These are phyloP conservation scores for Hydropotes inermis DNA, from an alignment of 2,113 vertebrate genomes.

Conservation along the genomic window DNA sequence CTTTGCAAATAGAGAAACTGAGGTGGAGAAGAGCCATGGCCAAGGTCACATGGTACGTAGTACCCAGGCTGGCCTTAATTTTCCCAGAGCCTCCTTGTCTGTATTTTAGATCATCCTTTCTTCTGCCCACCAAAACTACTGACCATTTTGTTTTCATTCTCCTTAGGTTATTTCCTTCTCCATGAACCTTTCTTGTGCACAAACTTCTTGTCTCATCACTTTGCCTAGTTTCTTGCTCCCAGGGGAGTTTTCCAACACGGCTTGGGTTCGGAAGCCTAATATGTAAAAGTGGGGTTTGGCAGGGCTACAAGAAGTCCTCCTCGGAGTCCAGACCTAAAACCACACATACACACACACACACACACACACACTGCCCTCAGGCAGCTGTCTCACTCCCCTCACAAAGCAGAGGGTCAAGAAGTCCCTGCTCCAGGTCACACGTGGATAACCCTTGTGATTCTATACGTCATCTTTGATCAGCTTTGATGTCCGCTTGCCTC, in stretches of 20 bases:
- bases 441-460: background rate
- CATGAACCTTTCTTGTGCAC: background rate
- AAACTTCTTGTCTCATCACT: background rate
- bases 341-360: background rate
- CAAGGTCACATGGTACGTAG: background rate
- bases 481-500: rapidly evolving
- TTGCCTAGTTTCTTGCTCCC: background rate
- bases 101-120: background rate
- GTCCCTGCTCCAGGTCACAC: background rate
- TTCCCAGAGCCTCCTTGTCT: background rate
- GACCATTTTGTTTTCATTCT: background rate
- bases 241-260: background rate
- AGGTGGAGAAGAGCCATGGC: background rate
- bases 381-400: background rate
- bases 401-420: background rate
- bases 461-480: no score
- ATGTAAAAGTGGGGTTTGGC: background rate
- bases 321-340: rapidly evolving
- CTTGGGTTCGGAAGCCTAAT: background rate
- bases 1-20: background rate
- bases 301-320: background rate
- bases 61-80: rapidly evolving
- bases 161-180: background rate
- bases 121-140: background rate
- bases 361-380: background rate